Conservation (phyloP, 2,797 vertebrate species). For the Salarias fasciatus region DNA sequence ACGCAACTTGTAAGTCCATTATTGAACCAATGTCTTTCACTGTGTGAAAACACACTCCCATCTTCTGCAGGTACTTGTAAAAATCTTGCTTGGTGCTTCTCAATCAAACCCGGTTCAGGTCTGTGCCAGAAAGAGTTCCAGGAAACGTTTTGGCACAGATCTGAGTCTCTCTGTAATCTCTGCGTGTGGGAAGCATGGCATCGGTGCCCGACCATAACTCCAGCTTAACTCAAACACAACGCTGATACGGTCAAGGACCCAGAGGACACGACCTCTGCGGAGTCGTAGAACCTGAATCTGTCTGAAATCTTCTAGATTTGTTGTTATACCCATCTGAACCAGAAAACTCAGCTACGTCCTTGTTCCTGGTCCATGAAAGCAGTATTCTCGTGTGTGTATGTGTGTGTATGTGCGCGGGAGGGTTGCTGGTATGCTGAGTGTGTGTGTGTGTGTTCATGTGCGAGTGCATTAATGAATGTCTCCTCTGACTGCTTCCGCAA, state of each 20-base stretch:
- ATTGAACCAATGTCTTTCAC: no score
- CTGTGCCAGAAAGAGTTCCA: conserved; percentile 17
- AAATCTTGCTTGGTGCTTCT: background rate
- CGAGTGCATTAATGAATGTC: conserved; percentile 33
- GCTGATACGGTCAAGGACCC: conserved; percentile 22
- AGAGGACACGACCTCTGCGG: background rate
- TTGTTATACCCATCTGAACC: background rate
- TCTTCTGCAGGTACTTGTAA: background rate
- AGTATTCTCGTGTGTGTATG: conserved; percentile 9
- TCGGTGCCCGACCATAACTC: conserved; percentile 20
- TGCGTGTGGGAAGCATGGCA: conserved; percentile 28
- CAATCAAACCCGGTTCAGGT: background rate
- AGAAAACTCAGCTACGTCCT: background rate
- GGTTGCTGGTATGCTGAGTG: conserved; percentile 9
- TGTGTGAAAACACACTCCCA: no score
- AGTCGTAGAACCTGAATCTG: background rate
- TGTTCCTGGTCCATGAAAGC: conserved; percentile 11
- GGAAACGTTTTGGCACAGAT: conserved; percentile 21
- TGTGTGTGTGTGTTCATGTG: conserved; percentile 7
- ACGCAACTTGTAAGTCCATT: conserved; percentile 28
- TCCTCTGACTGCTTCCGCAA: conserved; percentile 19
- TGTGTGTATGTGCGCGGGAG: background rate
- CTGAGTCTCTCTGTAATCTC: background rate
- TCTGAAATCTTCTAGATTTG: background rate
- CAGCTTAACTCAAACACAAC: conserved; percentile 15